Conservation (phyloP, 2,797 vertebrate genomes). For the Apogon talboti region DNA sequence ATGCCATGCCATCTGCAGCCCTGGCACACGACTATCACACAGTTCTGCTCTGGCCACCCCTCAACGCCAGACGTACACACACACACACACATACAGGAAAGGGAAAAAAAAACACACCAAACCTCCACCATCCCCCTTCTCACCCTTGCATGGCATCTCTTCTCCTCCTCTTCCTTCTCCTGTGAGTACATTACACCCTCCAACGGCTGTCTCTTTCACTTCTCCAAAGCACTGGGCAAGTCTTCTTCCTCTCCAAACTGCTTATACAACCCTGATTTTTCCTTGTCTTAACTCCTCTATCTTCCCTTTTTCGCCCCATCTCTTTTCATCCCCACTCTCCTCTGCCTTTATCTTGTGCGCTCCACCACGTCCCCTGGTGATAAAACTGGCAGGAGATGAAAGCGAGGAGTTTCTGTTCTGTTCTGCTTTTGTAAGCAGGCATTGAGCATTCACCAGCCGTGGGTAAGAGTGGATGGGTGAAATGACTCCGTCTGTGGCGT, state of each 20-base stretch:
- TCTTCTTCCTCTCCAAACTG: slow-evolving; percentile 20
- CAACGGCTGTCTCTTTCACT: slow-evolving; percentile 7
- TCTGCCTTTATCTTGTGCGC: slow-evolving; percentile 36
- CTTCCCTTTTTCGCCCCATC: slow-evolving; percentile 29
- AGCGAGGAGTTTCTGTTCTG: slow-evolving; percentile 50
- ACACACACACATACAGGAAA: slow-evolving; percentile 31
- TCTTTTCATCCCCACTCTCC: slow-evolving; percentile 31
- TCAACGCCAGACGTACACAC: slow-evolving; percentile 44
- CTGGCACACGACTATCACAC: slow-evolving; percentile 65
- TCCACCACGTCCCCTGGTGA: slow-evolving; percentile 52
- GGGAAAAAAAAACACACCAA: slow-evolving; percentile 46
- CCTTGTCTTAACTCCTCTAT: slow-evolving; percentile 30
- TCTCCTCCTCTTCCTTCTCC: slow-evolving; percentile 20
- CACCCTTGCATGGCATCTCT: slow-evolving; percentile 37
- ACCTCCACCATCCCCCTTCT: slow-evolving; percentile 37
- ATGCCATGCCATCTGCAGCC: slow-evolving; percentile 79
- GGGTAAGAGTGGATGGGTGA: slow-evolving; percentile 28
- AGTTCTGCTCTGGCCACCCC: slow-evolving; percentile 41
- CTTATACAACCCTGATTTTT: slow-evolving; percentile 20
- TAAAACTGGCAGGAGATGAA: slow-evolving; percentile 66
- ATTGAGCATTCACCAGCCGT: slow-evolving; percentile 24
- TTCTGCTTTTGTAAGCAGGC: slow-evolving; percentile 40
- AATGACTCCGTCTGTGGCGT: slow-evolving; percentile 35
- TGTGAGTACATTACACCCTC: slow-evolving; percentile 6
- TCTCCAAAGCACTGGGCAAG: slow-evolving; percentile 3